phyloP scores from a whole-genome alignment of 2,888 invertebrate species.

The Philaethria dido region DNA sequence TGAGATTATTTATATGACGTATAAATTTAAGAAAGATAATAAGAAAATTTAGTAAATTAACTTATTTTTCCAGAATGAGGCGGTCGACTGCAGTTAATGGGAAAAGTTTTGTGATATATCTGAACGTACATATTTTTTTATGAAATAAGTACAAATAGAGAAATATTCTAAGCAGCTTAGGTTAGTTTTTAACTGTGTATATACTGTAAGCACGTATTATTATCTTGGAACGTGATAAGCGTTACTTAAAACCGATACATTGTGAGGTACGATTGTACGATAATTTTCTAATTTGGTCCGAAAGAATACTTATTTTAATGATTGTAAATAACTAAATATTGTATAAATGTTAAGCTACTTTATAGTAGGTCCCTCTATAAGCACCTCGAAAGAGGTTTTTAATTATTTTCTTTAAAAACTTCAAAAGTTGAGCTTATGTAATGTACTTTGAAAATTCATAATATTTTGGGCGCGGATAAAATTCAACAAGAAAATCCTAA shows the following conservation, averaged over 20 bases:
- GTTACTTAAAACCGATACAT: conserved; percentile 29
- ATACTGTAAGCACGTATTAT: conserved; percentile 68
- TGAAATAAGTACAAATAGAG: conserved; percentile 80
- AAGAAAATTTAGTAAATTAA: neutral
- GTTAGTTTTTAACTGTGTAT: conserved; percentile 59
- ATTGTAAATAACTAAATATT: conserved; percentile 33
- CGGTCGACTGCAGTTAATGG: conserved; percentile 71
- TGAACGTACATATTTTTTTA: conserved; percentile 81
- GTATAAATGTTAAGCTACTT: conserved; percentile 26
- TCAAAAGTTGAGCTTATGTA: neutral
- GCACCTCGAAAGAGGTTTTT: neutral
- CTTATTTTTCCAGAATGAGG: conserved; percentile 67
- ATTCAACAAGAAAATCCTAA: neutral
- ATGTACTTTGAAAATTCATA: neutral
- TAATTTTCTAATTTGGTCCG: conserved; percentile 13
- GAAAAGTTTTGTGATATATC: conserved; percentile 77
- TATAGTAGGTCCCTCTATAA: conserved; percentile 26
- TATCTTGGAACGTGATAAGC: conserved; percentile 45
- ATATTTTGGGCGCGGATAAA: neutral
- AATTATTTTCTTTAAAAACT: neutral
- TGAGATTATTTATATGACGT: too few species aligned
- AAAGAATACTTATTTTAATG: conserved; percentile 23
- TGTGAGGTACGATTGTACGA: conserved; percentile 29
- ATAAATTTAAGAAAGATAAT: too few species aligned
- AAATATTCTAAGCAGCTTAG: conserved; percentile 59